Percentiles rank a stretch among this genome's conserved stretches.
Conservation (phyloP, 2,888 invertebrate species). For the Agrochola litura region DNA sequence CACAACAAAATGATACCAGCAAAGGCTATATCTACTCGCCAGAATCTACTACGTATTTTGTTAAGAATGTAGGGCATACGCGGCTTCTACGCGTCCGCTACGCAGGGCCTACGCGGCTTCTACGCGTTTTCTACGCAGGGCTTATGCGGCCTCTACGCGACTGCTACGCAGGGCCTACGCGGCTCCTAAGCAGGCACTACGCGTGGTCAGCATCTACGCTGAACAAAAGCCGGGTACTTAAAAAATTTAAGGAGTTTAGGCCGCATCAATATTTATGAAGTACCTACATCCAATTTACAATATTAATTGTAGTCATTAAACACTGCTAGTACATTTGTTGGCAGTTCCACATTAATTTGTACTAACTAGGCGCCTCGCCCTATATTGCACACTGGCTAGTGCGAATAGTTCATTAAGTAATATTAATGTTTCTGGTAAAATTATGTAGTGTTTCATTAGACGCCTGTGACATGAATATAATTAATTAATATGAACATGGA, state of each 20-base stretch:
- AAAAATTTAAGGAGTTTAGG: too few relatives aligned
- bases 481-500: too few relatives aligned
- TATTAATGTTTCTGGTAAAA: constrained; percentile 18
- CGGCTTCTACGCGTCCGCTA: neutral
- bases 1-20: neutral
- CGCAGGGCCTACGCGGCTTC: neutral
- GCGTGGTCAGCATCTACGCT: neutral
- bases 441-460: neutral
- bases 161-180: neutral
- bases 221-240: neutral
- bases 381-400: neutral
- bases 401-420: constrained; percentile 12
- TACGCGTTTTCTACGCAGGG: neutral
- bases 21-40: neutral
- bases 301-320: constrained; percentile 16
- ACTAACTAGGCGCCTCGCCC: constrained; percentile 18
- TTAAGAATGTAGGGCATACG: neutral
- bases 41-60: neutral
- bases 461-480: too few relatives aligned
- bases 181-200: neutral
- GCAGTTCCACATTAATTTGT: constrained; percentile 15
- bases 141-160: neutral
- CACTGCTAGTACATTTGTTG: constrained; percentile 7
- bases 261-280: neutral
- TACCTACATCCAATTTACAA: neutral